Conservation (phyloP, 2,797 vertebrate genomes). For the Neosilurus hyrtlii region DNA sequence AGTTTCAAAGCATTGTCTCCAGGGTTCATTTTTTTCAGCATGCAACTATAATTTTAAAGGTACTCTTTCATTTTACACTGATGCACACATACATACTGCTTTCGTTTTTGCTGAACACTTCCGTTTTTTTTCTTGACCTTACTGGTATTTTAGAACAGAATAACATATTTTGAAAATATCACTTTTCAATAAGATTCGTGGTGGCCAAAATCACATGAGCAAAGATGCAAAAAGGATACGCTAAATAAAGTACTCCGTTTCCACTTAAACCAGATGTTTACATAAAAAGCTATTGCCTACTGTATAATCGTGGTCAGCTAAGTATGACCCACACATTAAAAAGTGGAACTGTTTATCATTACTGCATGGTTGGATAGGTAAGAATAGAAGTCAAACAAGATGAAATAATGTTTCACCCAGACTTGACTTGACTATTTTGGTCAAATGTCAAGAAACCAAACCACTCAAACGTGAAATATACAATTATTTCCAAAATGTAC, state of each 20-base stretch:
- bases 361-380: slow-evolving; percentile 61
- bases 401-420: slow-evolving; percentile 66
- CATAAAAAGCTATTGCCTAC: slow-evolving; percentile 64
- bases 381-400: slow-evolving; percentile 68
- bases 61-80: background rate
- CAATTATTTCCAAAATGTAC: slow-evolving; percentile 61
- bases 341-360: slow-evolving; percentile 74
- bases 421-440: slow-evolving; percentile 65
- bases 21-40: background rate
- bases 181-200: slow-evolving; percentile 28
- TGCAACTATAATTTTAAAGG: background rate
- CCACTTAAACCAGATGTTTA: slow-evolving; percentile 68
- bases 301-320: slow-evolving; percentile 70
- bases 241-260: slow-evolving; percentile 58
- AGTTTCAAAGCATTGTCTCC: background rate
- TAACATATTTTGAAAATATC: slow-evolving; percentile 24
- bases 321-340: slow-evolving; percentile 68
- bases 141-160: slow-evolving; percentile 13
- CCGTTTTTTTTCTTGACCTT: slow-evolving; percentile 11
- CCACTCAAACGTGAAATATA: slow-evolving; percentile 63
- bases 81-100: background rate
- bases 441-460: slow-evolving; percentile 61
- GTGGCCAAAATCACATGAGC: slow-evolving; percentile 59
- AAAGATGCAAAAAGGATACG: slow-evolving; percentile 59
- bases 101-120: slow-evolving; percentile 18